Evolutionary conservation across 2,113 vertebrate species (phyloP).

Genomic region (Acrocephalus kingi): DNA sequence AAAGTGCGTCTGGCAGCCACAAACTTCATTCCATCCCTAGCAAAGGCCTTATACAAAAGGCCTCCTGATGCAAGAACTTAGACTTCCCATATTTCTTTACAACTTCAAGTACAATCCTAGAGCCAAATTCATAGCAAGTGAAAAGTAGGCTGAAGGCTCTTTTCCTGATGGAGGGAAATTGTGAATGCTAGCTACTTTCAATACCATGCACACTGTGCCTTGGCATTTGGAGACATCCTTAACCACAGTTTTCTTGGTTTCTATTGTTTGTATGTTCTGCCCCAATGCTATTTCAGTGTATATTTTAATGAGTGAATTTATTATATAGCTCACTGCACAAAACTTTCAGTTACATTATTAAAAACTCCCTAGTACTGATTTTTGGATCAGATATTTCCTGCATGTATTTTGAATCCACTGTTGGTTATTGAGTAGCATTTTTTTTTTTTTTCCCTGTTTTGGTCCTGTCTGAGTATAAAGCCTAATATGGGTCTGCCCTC

Average conservation of each 20-base stretch:
- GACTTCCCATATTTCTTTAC: background rate
- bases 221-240: background rate
- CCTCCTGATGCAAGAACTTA: background rate
- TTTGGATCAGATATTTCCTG: conserved; percentile 40
- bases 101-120: background rate
- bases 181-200: background rate
- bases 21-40: background rate
- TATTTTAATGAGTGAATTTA: conserved; percentile 51
- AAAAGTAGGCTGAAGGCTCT: background rate
- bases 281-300: conserved; percentile 26
- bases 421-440: background rate
- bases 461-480: background rate
- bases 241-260: conserved; percentile 23
- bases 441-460: background rate
- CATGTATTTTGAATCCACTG: conserved; percentile 22
- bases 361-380: conserved; percentile 14
- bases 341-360: conserved; percentile 45
- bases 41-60: background rate
- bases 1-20: background rate
- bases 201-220: background rate
- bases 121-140: background rate
- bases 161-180: background rate
- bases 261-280: conserved; percentile 25
- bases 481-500: background rate
- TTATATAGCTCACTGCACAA: conserved; percentile 51